phyloP scores from a whole-genome alignment of 2,888 invertebrate genomes.

The Drosophila robusta region DNA sequence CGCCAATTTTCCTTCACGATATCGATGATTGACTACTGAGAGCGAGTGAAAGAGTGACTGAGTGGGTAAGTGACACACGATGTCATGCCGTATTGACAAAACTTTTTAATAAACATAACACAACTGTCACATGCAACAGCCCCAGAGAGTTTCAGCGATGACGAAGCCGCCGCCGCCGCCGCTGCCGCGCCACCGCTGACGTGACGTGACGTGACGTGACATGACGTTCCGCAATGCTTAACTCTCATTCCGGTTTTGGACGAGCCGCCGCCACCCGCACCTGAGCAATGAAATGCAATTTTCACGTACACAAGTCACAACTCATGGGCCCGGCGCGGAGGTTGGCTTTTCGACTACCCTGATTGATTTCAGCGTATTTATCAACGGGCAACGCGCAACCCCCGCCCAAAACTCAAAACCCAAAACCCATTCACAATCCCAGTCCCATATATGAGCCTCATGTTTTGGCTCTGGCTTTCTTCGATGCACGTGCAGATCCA shows the following conservation, averaged over 20 bases:
- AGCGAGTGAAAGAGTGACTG: background rate
- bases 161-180: constrained; percentile 29
- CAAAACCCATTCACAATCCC: background rate
- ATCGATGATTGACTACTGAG: constrained; percentile 45
- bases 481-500: constrained; percentile 26
- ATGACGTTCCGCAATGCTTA: constrained; percentile 12
- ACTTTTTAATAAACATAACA: constrained; percentile 76
- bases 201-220: constrained; percentile 55
- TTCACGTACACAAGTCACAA: constrained; percentile 73
- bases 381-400: constrained; percentile 21
- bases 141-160: constrained; percentile 31
- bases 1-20: constrained; percentile 11
- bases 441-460: background rate
- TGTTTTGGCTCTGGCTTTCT: constrained; percentile 21
- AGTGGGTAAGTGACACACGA: constrained; percentile 33
- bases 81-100: constrained; percentile 57
- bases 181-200: constrained; percentile 18
- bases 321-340: constrained; percentile 24
- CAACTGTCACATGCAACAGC: constrained; percentile 75
- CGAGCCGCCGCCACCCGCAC: constrained; percentile 11
- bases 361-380: constrained; percentile 67
- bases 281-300: constrained; percentile 71
- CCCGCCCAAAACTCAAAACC: background rate
- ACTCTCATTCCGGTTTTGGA: constrained; percentile 7
- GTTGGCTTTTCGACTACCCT: constrained; percentile 52